phyloP scores from a whole-genome alignment of 2,888 invertebrate species.

The Tanytarsus gracilentus region DNA sequence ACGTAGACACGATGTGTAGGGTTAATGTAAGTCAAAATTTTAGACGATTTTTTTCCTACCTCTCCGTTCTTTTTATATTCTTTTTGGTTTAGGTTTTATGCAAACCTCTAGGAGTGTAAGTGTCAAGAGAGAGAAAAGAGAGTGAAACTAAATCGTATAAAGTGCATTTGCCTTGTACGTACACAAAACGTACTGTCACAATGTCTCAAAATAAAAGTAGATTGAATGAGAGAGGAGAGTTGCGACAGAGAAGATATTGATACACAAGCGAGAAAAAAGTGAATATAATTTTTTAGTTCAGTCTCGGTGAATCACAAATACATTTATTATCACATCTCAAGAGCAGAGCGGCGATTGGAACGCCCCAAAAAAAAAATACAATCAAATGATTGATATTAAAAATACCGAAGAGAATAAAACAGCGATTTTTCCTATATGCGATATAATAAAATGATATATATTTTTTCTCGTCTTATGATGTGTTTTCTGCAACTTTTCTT shows the following conservation, averaged over 20 bases:
- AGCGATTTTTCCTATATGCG: conserved; percentile 27
- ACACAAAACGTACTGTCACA: not conserved
- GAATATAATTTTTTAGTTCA: not conserved
- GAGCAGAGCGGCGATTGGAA: conserved; percentile 16
- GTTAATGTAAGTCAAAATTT: conserved; percentile 23
- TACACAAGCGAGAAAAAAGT: not conserved
- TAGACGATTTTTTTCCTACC: conserved; percentile 24
- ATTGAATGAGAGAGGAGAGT: not conserved
- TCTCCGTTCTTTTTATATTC: not conserved
- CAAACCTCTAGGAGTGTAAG: not conserved
- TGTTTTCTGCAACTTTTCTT: too few relatives aligned
- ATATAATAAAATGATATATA: conserved; percentile 24
- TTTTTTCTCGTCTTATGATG: conserved; percentile 10
- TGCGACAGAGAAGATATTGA: conserved; percentile 16
- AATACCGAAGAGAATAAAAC: conserved; percentile 19
- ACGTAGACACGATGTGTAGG: not conserved
- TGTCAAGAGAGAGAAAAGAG: too few relatives aligned
- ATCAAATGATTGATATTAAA: conserved; percentile 29
- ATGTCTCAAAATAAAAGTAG: not conserved
- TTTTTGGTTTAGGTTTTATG: conserved; percentile 9
- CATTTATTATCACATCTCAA: conserved; percentile 24
- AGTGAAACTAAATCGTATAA: conserved; percentile 2
- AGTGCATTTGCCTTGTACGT: conserved; percentile 11
- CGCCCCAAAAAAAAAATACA: conserved; percentile 27
- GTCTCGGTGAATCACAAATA: conserved; percentile 27